Conservation (phyloP, 2,113 vertebrate species). For the Leptobrachium ailaonicum region DNA sequence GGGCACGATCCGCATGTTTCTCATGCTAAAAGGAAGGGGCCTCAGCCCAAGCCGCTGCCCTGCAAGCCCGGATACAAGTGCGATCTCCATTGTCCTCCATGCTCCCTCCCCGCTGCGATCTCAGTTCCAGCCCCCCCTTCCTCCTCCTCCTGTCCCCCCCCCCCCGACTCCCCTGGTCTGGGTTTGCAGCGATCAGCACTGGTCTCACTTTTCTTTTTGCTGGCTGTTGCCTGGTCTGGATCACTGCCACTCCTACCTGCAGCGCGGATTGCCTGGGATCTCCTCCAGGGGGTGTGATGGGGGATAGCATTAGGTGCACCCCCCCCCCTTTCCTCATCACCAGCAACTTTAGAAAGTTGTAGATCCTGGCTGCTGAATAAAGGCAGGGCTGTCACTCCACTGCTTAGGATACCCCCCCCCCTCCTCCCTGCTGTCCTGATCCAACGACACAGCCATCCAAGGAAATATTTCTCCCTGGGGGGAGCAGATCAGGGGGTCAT, state of each 20-base stretch:
- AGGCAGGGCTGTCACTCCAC: conserved; percentile 11
- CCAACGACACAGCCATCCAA: neutral
- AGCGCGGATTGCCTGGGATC: neutral
- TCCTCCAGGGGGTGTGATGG: neutral
- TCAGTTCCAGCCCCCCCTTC: neutral
- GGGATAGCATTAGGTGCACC: neutral
- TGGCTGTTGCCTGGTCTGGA: neutral
- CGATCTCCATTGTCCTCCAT: conserved; percentile 55
- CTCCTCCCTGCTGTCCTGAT: neutral
- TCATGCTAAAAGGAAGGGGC: conserved; percentile 73
- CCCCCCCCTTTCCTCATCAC: neutral
- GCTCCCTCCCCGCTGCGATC: neutral
- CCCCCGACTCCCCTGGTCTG: neutral
- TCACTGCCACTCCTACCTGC: too few relatives aligned
- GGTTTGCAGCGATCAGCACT: too few relatives aligned
- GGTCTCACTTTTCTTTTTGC: too few relatives aligned
- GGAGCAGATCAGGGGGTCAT: neutral
- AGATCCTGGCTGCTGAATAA: neutral
- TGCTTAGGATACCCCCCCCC: neutral
- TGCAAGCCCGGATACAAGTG: conserved; percentile 54
- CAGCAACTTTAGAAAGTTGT: conserved; percentile 13
- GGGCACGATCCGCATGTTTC: conserved; percentile 79
- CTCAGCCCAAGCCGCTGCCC: conserved; percentile 56
- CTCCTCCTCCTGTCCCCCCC: too few relatives aligned
- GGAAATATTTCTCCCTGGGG: neutral